Conservation (phyloP, 2,797 vertebrate genomes). For the Petrocephalus schoutedeni region DNA sequence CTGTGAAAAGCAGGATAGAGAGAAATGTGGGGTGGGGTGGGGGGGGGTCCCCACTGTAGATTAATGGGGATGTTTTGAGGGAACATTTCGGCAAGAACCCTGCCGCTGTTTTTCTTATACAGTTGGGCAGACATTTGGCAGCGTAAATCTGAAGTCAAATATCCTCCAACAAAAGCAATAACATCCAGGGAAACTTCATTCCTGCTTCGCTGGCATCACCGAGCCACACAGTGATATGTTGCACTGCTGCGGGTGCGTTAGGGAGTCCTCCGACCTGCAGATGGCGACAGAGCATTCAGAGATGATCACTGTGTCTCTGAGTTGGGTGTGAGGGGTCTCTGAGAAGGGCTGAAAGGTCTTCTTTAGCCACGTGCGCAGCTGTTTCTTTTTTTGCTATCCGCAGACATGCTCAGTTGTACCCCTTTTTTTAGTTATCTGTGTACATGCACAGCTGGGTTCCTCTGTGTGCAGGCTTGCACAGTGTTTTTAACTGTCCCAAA, state of each 20-base stretch:
- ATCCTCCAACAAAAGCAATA: neutral
- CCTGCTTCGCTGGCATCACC: neutral
- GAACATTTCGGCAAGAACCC: neutral
- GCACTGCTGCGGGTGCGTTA: neutral
- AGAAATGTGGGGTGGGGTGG: neutral
- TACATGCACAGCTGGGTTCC: neutral
- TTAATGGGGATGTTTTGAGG: conserved; percentile 4
- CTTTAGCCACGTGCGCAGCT: neutral
- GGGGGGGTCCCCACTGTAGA: neutral
- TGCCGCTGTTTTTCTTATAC: neutral
- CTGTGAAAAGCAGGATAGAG: neutral
- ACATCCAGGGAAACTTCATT: neutral
- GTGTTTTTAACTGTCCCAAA: neutral
- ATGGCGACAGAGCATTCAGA: neutral
- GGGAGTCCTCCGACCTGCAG: neutral
- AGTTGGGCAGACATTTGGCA: neutral
- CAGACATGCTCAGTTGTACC: neutral
- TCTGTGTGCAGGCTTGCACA: neutral
- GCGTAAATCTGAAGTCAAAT: neutral
- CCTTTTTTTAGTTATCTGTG: neutral
- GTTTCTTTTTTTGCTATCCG: neutral
- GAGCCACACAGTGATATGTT: neutral
- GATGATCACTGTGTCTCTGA: neutral
- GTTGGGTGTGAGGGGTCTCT: neutral
- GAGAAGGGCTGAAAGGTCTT: neutral